Evolutionary conservation across 2,113 vertebrate species (phyloP).

Genomic region (Grammomys dolichurus): DNA sequence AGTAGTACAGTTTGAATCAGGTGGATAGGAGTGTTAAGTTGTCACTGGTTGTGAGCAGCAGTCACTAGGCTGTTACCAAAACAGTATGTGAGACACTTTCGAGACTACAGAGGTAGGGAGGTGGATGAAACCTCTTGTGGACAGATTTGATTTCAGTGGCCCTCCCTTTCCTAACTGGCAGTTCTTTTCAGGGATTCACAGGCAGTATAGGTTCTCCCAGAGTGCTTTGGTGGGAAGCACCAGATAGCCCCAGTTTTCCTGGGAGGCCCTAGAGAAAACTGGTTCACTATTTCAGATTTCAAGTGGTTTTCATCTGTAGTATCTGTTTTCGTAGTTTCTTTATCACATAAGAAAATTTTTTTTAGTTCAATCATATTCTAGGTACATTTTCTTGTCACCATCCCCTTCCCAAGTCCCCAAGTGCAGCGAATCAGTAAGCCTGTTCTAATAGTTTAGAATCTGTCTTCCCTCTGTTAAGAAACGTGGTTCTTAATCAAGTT

Average conservation of each 20-base stretch:
- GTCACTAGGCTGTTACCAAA: neutral
- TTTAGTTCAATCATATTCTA: neutral
- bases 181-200: neutral
- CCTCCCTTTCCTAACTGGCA: neutral
- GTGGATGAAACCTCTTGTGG: neutral
- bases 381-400: neutral
- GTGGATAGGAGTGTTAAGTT: neutral
- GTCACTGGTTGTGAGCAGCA: neutral
- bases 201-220: neutral
- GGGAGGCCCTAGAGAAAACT: neutral
- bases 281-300: neutral
- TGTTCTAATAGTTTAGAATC: slow-evolving; percentile 68
- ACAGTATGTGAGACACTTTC: neutral
- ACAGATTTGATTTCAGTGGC: neutral
- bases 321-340: neutral
- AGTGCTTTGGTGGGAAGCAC: neutral
- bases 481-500: slow-evolving; percentile 82
- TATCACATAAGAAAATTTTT: neutral
- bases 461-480: slow-evolving; percentile 77
- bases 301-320: neutral
- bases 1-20: neutral
- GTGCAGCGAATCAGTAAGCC: neutral
- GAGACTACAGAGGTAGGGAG: neutral
- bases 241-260: neutral
- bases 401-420: neutral